Percentiles rank a stretch among this genome's conserved stretches.
These are phyloP conservation scores for Cynodonichthys magdalenae DNA, from an alignment of 2,797 vertebrate species.

Conservation along the genomic window DNA sequence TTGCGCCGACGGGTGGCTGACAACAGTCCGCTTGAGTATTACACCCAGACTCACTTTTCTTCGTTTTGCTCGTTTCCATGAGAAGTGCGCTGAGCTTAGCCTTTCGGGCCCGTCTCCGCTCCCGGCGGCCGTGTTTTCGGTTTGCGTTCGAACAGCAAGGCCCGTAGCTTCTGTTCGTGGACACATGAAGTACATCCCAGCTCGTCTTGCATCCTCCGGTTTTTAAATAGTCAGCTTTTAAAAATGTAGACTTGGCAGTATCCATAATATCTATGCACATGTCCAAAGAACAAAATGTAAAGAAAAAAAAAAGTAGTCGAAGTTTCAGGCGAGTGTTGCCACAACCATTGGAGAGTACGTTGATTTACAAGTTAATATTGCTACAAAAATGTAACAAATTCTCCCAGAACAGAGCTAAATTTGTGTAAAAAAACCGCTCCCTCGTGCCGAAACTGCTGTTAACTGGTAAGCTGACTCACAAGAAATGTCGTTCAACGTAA, in stretches of 20 bases:
- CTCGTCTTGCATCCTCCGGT: conserved; percentile 13
- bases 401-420: background rate
- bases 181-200: conserved; percentile 19
- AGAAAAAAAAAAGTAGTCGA: rapidly evolving
- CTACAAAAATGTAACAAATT: background rate
- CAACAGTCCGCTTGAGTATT: background rate
- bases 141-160: background rate
- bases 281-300: conserved; percentile 12
- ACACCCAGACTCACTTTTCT: rapidly evolving
- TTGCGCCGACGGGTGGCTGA: conserved; percentile 39
- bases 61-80: rapidly evolving
- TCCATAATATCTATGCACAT: conserved; percentile 71
- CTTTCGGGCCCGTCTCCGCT: conserved; percentile 14
- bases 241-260: conserved; percentile 10
- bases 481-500: conserved; percentile 12
- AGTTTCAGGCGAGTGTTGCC: background rate
- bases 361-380: background rate
- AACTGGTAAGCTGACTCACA: too few species aligned
- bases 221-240: background rate
- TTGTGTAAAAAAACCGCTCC: too few species aligned
- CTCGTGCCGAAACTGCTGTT: rapidly evolving
- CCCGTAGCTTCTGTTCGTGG: conserved; percentile 12
- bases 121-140: conserved; percentile 22
- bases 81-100: background rate
- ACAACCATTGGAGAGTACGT: background rate